Base-by-base conservation (phyloP, 2,888 invertebrate genomes). In the Alcis repandata region DNA sequence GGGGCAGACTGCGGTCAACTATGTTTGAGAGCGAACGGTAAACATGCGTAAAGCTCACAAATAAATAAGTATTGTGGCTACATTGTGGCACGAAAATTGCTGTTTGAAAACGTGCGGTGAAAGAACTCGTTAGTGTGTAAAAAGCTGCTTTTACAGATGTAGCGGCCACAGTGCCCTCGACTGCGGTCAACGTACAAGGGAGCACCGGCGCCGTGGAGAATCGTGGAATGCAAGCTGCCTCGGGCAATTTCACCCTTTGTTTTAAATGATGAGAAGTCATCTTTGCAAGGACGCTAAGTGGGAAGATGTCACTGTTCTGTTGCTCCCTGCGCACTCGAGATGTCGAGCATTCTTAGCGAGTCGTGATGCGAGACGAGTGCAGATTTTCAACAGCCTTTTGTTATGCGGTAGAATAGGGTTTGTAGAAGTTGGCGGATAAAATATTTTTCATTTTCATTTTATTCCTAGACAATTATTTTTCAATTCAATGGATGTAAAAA, bases 171-270 rank as follows among this genome's bases (percentile, higher is more conserved):
- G 74, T 70, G 72, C 72, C 71, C 80, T 86, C 79, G 67, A 81
- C 81, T 82, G 88, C 90, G 90, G 90, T 90, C 89, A 90, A 86
- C 77, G 87, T 72, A 83, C 86, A 85, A 77, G 71, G 72, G 78
- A 80, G 82, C 82, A 56, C 58, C 22, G 27, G 27, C 27, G 27
- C 27, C 27, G 62, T 20, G 3, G 57, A 52, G 43, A 57, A 41
- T 41, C 38, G 80, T 70, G 79, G 85, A 85, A 80, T 82, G 79
- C 81, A 81, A 72, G 80, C 81, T 72, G 81, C 87, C 87, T 72
- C 83, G 76, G 84, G 87, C 88, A 85, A 87, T 90, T 89, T 88
- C 80, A 84, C 78, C 89, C 86, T 89, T 91, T 91, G 91, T 92
- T 88, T 86, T 85, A 88, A 90, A 89, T 88, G 85, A 88, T 84